phyloP scores from a whole-genome alignment of 1,140 invertebrate genomes.

The Lysiphlebus fabarum region DNA sequence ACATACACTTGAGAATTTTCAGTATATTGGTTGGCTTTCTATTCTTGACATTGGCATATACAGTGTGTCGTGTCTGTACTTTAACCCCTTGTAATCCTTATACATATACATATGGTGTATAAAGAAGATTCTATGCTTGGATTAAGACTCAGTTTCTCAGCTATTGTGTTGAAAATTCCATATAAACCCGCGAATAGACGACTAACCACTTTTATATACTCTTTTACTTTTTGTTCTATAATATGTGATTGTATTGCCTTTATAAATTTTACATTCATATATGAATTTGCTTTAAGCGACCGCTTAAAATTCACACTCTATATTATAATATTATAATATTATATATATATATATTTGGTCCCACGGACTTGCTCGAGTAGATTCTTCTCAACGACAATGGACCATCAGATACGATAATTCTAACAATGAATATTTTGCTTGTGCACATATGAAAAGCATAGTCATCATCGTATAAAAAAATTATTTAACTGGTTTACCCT shows the following conservation, averaged over 20 bases:
- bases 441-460: no score
- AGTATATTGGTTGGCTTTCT: no score
- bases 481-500: no score
- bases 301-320: conserved; percentile 22
- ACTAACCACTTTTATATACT: neutral
- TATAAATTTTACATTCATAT: conserved; percentile 4
- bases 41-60: no score
- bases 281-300: conserved; percentile 7
- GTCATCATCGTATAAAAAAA: no score
- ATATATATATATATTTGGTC: conserved; percentile 8
- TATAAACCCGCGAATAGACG: conserved; percentile 2
- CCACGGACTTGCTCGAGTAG: conserved; percentile 11
- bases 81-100: conserved; percentile 42
- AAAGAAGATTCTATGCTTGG: conserved; percentile 34
- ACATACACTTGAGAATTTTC: no score
- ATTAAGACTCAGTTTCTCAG: conserved; percentile 36
- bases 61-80: no score
- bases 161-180: conserved; percentile 32
- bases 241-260: conserved; percentile 12
- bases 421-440: conserved; percentile 9
- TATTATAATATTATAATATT: neutral
- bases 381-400: conserved; percentile 9
- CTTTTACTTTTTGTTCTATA: neutral
- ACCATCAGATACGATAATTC: conserved; percentile 17
- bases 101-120: conserved; percentile 41